These are phyloP conservation scores for Artemia sinica DNA, from an alignment of 2,888 invertebrate genomes.

Conservation along the genomic window DNA sequence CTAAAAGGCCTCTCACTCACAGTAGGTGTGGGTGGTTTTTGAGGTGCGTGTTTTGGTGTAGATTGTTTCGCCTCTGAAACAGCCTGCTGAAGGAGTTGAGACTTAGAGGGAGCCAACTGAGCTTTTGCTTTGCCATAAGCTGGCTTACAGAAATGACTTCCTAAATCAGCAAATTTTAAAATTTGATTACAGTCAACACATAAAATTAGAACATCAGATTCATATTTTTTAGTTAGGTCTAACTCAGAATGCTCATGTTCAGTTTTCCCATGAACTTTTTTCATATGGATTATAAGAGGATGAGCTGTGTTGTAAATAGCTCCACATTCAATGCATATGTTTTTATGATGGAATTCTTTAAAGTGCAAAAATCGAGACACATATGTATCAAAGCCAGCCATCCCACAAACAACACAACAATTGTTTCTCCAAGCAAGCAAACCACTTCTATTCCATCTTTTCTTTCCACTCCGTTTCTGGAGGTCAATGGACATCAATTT, in stretches of 20 bases:
- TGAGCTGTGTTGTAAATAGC: not conserved
- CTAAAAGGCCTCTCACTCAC: not conserved
- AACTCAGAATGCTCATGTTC: constrained; percentile 11
- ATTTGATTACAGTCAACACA: not conserved
- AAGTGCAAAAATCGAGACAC: constrained; percentile 8
- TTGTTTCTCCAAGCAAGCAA: not conserved
- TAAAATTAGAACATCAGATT: not conserved
- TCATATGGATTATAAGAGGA: constrained; percentile 6
- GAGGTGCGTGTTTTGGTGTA: not conserved
- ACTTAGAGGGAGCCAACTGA: not conserved
- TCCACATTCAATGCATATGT: not conserved
- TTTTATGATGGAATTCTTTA: constrained; percentile 3
- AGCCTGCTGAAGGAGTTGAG: not conserved
- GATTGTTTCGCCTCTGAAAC: not conserved
- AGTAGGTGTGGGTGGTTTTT: not conserved
- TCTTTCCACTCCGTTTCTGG: not conserved
- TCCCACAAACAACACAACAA: constrained; percentile 8
- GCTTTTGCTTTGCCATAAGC: not conserved
- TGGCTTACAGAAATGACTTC: not conserved
- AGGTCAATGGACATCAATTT: constrained; percentile 1
- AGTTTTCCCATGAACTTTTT: not conserved
- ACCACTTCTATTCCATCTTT: not conserved
- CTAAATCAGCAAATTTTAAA: not conserved
- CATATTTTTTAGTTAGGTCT: not conserved
- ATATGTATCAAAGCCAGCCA: not conserved